Evolutionary conservation across 1,140 invertebrate species (phyloP), one percentile per base, ranked within the genome.

Genomic region (Ooceraea biroi): DNA sequence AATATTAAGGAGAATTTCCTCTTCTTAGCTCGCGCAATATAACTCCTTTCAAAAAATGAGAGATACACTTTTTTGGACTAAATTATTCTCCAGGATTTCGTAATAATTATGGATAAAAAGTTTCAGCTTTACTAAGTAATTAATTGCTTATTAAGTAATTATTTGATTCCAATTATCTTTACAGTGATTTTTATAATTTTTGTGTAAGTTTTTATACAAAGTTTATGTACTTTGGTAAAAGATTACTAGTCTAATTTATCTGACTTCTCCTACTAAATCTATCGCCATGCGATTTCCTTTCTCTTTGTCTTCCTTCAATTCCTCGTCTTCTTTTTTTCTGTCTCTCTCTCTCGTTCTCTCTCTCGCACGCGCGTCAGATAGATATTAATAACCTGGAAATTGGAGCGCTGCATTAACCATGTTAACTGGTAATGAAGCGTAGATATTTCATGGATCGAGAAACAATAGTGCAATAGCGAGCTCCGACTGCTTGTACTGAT

Each of bases 341-440:
- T 52, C 22, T 78, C 17, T 17, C 46, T 76, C 17, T 68, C 36
- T 7, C 17, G 11, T 27, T 12, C 30, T 1, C 12, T 50, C 2
- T 4, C 27, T 19, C 11, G 5, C 12, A 11, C 5, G 17, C 12
- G 19, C 11, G 11, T 41, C 19, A 69, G 10, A 41, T 41, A 55
- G 30, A 78, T 69, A 78, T 69, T 44, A 69, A 7, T 71, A 58
- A 71, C 71, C n/a, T 71, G 22, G 22, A 78, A 78, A 69, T 46
- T 69, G 22, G 25, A 7, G 12, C 41, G 12, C 19, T 27, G 22
- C 36, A 68, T 58, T 80, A 78, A 58, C 22, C 48, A 11, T 57
- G 27, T 69, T 69, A 78, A 80, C 52, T 80, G 50, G n/a, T 41
- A 78, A 78, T 78, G 50, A 55, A 69, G 17, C 48, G 14, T 69